Base-by-base conservation (phyloP, 2,113 vertebrate species). In the Tiliqua scincoides region DNA sequence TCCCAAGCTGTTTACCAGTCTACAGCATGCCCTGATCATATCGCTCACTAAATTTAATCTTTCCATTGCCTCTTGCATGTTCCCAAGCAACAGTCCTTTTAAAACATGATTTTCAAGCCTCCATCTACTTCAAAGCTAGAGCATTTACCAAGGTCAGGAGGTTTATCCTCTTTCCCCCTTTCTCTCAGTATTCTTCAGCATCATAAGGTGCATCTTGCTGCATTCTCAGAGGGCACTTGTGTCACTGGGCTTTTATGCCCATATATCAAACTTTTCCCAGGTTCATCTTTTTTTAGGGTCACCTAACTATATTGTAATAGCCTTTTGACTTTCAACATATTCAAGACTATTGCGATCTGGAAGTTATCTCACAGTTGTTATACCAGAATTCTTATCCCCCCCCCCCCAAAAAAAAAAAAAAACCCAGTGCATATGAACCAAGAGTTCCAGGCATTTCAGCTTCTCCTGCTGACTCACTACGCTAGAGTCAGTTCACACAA, bases 121-220 rank as follows among this genome's bases (percentile, higher is more conserved):
- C 89, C 83, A 30, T 59, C 32, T 78, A 68, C 74, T 70, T 78
- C 11, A 72, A 43, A 67, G 84, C 91, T 21, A 87, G 81, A 89
- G 7, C 48, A 85, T 79, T 91, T 89, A 87, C 77, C 61, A 80
- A 92, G 86, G 87, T 91, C 91, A 90, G 82, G 61, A 68, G 72
- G 89, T 94, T 86, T 94, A 65, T 92, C 89, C 90, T 93, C 71
- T 91, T 89, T 85, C 73, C 79, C 40, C 79, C 83, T n/a, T n/a
- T 80, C 62, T 20, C 87, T 73, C 89, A 61, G 80, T 77, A 48
- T 1, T 87, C 57, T 54, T 77, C 18, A n/a, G 71, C 79, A 85
- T 92, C 43, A 9, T 82, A 84, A 92, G 87, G 27, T 54, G 67
- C 54, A 35, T 68, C 59, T n/a, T 40, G n/a, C 87, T 79, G 27